Evolutionary conservation across 2,888 invertebrate genomes (phyloP), one percentile per base, ranked within the genome.

Genomic region (Spisula subtruncata): DNA sequence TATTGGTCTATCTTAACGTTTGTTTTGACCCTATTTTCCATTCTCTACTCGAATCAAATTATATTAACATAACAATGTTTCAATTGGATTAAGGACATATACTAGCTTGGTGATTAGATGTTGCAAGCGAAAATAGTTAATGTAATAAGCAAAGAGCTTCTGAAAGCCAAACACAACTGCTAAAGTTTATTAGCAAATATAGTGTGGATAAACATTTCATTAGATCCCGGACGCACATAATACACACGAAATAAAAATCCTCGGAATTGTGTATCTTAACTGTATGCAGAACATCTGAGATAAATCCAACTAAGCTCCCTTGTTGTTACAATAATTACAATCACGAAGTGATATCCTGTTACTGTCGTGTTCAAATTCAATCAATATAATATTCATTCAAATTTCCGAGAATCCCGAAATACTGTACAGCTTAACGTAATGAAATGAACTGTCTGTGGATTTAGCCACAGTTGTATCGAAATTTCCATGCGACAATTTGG

Each of bases 401-500:
- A 25, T 66, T 66, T 66, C 60, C 25, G 25, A 66, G 60, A 66
- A 66, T 25, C 25, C 25, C 12, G 25, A 66, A 66, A n/a, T n/a
- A n/a, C n/a, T 66, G 12, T 5, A 25, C n/a, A 12, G 60, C 60
- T 66, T 66, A 66, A 66, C 60, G 60, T 66, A 66, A 66, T 66
- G 25, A 66, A 66, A 25, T 12, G 60, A 66, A 66, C 60, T 66
- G 25, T 66, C 25, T 25, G 8, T 25, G 60, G 25, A 25, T 66
- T 66, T 66, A 66, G 60, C 60, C 2, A n/a, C 60, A 25, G 60
- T 66, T 66, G 10, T 66, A 66, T 66, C 6, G 60, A 66, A 4
- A 25, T 66, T 66, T 66, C 25, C 60, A 66, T 25, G 60, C 60
- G 60, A 66, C 60, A 66, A 66, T 66, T 66, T 66, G 8, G 60